These are phyloP conservation scores for Struthidea cinerea DNA, from an alignment of 2,113 vertebrate genomes.

Conservation along the genomic window DNA sequence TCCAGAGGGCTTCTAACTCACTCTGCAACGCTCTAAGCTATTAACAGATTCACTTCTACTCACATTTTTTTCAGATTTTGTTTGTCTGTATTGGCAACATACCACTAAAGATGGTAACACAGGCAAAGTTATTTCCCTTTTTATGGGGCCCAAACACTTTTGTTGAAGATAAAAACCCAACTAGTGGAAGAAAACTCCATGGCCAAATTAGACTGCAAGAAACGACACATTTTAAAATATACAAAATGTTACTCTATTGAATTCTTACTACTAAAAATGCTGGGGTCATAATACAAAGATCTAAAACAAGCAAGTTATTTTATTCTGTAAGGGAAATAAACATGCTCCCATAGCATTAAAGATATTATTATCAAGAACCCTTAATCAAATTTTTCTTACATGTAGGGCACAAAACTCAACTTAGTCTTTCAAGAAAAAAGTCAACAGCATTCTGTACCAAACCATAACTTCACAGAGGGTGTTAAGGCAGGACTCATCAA, in stretches of 20 bases:
- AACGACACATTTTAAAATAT: neutral
- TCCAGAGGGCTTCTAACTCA: neutral
- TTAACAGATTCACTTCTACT: neutral
- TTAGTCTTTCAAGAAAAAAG: neutral
- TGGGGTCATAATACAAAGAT: neutral
- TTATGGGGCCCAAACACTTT: neutral
- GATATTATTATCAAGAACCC: neutral
- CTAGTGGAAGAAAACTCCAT: neutral
- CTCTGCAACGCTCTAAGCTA: neutral
- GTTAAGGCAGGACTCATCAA: neutral
- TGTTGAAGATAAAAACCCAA: neutral
- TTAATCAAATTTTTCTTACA: neutral
- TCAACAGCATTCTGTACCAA: neutral
- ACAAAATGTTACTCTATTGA: neutral
- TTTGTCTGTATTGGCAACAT: neutral
- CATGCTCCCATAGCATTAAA: neutral
- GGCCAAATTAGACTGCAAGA: neutral
- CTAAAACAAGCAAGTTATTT: neutral
- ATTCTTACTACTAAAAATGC: neutral
- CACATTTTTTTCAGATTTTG: neutral
- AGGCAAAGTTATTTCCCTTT: neutral
- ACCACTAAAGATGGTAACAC: neutral
- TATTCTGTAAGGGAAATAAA: neutral
- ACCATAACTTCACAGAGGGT: neutral
- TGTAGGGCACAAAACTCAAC: neutral